Conservation (phyloP, 2,113 vertebrate species). For the Numenius arquata region DNA sequence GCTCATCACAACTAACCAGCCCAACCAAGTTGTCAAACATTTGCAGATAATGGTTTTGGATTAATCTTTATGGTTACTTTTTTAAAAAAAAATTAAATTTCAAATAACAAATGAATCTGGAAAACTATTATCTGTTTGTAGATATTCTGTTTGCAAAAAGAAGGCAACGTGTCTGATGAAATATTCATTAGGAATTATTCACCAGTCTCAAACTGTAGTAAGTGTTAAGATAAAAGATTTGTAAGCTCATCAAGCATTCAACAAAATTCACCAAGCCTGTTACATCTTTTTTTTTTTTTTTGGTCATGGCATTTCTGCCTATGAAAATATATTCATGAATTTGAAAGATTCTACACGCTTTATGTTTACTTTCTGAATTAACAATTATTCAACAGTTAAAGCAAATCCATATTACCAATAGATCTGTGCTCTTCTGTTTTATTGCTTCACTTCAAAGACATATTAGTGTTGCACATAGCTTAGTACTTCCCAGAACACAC, state of each 20-base stretch:
- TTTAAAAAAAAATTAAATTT: not conserved
- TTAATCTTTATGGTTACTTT: not conserved
- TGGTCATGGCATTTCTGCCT: not conserved
- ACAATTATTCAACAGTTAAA: slow-evolving; percentile 2
- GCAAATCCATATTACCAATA: not conserved
- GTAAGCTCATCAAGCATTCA: slow-evolving; percentile 22
- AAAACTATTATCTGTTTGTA: not conserved
- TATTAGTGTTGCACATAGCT: not conserved
- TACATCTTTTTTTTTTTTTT: not conserved
- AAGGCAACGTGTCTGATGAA: slow-evolving; percentile 33
- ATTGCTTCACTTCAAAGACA: not conserved
- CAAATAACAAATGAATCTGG: not conserved
- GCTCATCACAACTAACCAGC: not conserved
- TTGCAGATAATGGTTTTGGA: not conserved
- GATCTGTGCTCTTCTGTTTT: not conserved
- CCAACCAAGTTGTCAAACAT: not conserved
- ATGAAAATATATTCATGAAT: slow-evolving; percentile 1
- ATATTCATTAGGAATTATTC: slow-evolving; percentile 36
- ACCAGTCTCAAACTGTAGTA: slow-evolving; percentile 11
- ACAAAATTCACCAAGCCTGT: not conserved
- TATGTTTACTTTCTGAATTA: not conserved
- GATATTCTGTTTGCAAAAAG: not conserved
- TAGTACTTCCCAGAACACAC: not conserved
- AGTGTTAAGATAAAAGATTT: slow-evolving; percentile 46
- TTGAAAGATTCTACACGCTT: not conserved